Percentiles rank a stretch among this genome's conserved stretches.
phyloP scores from a whole-genome alignment of 2,113 vertebrate genomes.

The Aegithalos caudatus region DNA sequence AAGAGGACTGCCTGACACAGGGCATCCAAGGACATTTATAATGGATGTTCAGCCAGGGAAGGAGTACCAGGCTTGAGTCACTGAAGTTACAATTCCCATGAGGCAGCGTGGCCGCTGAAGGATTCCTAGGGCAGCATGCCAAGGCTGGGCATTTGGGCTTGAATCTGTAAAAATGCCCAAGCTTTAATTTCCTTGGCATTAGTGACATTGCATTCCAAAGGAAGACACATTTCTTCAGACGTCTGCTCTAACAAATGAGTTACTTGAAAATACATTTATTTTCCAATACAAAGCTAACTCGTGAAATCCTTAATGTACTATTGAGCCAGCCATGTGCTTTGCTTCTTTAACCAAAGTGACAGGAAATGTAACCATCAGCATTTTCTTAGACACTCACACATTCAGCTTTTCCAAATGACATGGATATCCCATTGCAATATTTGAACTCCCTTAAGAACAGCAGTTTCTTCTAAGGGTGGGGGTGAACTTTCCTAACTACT shows the following conservation, averaged over 20 bases:
- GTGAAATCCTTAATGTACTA: not conserved
- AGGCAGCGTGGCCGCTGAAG: not conserved
- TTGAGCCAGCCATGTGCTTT: not conserved
- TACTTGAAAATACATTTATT: not conserved
- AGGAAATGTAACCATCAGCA: not conserved
- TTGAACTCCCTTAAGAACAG: not conserved
- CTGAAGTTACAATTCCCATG: not conserved
- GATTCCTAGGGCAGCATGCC: not conserved
- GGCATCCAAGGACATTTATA: not conserved
- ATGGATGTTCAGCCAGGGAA: not conserved
- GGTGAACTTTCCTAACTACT: not conserved
- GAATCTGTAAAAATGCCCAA: not conserved
- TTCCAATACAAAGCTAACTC: not conserved
- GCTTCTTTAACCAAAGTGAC: not conserved
- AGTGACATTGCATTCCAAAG: not conserved
- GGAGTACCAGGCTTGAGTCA: not conserved
- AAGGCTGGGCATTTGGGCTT: not conserved
- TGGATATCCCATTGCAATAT: not conserved
- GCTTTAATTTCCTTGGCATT: not conserved
- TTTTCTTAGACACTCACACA: not conserved
- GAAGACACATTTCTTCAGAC: not conserved
- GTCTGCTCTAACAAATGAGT: not conserved
- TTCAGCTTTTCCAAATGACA: constrained; percentile 23
- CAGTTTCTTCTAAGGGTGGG: not conserved
- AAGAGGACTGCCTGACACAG: not conserved